A percentile compares a stretch with the other conserved stretches of the same genome.
phyloP scores from a whole-genome alignment of 2,888 invertebrate genomes.

The Podabrus alpinus region DNA sequence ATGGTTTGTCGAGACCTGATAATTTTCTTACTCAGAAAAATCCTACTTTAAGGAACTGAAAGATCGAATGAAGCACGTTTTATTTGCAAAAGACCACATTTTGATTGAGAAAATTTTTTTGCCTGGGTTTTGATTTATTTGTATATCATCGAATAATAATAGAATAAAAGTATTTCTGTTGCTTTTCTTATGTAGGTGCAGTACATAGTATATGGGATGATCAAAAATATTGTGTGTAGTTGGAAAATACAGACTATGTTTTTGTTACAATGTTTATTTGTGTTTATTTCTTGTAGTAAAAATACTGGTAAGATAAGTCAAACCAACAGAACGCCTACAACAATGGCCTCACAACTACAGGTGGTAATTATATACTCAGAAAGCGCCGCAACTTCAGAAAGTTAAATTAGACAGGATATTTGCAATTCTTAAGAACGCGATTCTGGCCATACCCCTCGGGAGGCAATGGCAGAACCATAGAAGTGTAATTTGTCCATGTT shows the following conservation, averaged over 20 bases:
- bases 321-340: not conserved
- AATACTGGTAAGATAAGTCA: not conserved
- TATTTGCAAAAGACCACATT: not conserved
- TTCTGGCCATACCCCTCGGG: too few species aligned
- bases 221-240: not conserved
- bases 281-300: not conserved
- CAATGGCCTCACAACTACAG: too few species aligned
- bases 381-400: too few species aligned
- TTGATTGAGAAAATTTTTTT: not conserved
- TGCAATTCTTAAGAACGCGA: too few species aligned
- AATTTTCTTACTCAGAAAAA: not conserved
- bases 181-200: not conserved
- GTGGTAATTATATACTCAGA: too few species aligned
- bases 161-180: not conserved
- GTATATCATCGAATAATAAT: not conserved
- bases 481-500: too few species aligned
- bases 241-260: not conserved
- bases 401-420: too few species aligned
- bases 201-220: not conserved
- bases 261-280: not conserved
- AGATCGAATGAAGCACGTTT: not conserved
- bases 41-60: not conserved
- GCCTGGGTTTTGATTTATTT: not conserved
- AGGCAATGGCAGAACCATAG: too few species aligned
- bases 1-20: not conserved